Evolutionary conservation across 2,113 vertebrate species (phyloP), one percentile per base, ranked within the genome.

Genomic region (Tenebrosternarchus preto): DNA sequence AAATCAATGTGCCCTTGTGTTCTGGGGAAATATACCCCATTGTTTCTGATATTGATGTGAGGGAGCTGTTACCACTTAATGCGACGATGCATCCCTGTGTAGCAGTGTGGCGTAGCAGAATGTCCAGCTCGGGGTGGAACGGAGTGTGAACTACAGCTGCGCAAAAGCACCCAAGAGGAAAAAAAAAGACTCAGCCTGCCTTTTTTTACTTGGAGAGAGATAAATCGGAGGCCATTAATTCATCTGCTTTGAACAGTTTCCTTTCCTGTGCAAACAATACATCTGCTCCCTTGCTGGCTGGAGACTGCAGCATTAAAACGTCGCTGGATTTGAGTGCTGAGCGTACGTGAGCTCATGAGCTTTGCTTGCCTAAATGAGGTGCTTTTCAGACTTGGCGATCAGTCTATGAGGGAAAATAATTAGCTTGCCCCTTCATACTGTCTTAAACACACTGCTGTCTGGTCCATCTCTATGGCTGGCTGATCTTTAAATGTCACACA

Each of bases 401-500:
- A 29, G 25, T 76, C 56, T 66, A 67, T 27, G 43, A 72, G 56
- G 55, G 77, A 80, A 73, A 80, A 85, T 83, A 85, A 85, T 85
- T 72, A 83, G 77, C 63, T 77, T 67, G 61, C 77, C 73, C 60
- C 84, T 81, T 55, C 29, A 20, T 19, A 53, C 39, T 76, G 59
- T 63, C 80, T 75, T 67, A 72, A 75, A 75, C 33, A 19, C 60
- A 25, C 70, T 53, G 17, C 64, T 24, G 73, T 61, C 73, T 70
- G 73, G 25, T 3, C 31, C 25, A 24, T 76, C 64, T 70, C 64
- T 20, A n/a, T 31, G 81, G 69, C 77, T 78, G 81, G 77, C 68
- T 83, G 78, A 69, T 63, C 79, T 77, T 78, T 83, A 85, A 85
- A 85, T 85, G 84, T 83, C 84, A 85, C 74, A 68, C 71, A 72